These are phyloP conservation scores for Himalopsyche tibetana DNA, from an alignment of 2,888 invertebrate genomes.

Conservation along the genomic window DNA sequence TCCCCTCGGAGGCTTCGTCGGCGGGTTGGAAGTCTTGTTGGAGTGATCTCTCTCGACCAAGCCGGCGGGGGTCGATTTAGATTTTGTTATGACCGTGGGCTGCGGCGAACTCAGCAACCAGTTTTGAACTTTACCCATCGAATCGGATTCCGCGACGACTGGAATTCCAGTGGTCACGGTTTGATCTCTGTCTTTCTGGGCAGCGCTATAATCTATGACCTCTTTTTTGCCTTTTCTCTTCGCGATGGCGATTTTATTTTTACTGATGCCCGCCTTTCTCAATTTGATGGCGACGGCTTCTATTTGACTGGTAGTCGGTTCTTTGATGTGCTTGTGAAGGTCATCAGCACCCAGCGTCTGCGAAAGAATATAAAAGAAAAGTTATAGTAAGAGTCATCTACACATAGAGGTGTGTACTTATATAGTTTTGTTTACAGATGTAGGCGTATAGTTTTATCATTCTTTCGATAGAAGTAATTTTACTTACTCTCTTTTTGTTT, in stretches of 20 bases:
- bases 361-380: conserved; percentile 1
- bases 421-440: background rate
- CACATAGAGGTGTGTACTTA: background rate
- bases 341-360: conserved; percentile 74
- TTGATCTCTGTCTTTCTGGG: conserved; percentile 77
- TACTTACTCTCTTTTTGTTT: conserved; percentile 75
- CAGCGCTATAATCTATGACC: conserved; percentile 87
- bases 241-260: conserved; percentile 71
- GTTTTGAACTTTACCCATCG: conserved; percentile 87
- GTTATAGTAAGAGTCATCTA: background rate
- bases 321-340: conserved; percentile 77
- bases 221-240: conserved; percentile 82
- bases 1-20: conserved; percentile 72
- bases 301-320: conserved; percentile 65
- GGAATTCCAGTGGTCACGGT: conserved; percentile 70
- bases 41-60: conserved; percentile 79
- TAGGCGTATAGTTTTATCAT: background rate
- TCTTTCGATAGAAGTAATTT: conserved; percentile 1
- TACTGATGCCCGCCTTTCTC: conserved; percentile 68
- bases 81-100: conserved; percentile 83
- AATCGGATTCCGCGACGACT: conserved; percentile 76
- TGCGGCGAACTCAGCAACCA: conserved; percentile 88
- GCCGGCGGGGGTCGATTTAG: conserved; percentile 89
- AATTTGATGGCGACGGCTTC: conserved; percentile 70
- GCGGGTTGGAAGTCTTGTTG: conserved; percentile 71